Base-by-base conservation (phyloP, 2,888 invertebrate genomes). In the Acanthococcus lagerstroemiae region DNA sequence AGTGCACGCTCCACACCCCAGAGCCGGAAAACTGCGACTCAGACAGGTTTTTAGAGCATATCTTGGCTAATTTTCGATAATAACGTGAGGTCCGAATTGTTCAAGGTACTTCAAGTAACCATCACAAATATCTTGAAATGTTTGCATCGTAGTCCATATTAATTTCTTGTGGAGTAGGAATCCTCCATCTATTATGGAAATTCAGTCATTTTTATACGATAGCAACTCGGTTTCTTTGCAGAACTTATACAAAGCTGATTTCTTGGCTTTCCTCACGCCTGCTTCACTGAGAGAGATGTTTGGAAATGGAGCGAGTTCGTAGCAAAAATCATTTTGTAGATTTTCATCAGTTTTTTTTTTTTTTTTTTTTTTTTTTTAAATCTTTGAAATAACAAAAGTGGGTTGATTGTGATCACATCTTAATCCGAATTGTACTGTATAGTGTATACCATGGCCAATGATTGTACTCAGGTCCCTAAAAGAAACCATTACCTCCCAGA, bases 231-330 rank as follows among this genome's bases (percentile, higher is more conserved):
- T 30, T 30, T 30, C 37, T 30, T 6, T 6, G 37, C 37, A 30
- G 7, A 30, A 30, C 37, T 30, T 30, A 12, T 30, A 30, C 37
- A 30, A 30, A 30, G 37, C 37, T 30, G 37, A 30, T 30, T 30
- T 30, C 37, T 30, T 30, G 12, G 37, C 12, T 30, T 30, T 30
- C 12, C 69, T 69, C 70, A 70, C 70, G 25, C 70, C 70, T 22
- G 57, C 61, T 63, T 69, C 67, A 55, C 66, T 60, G 55, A 72
- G 71, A n/a, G 70, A 24, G 15, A 24, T 4, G 4, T 17, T 22
- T 4, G 55, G 55, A 22, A 19, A 22, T 5, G 15, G 21, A 55
- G 21, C 24, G 15, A 55, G 55, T 22, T 55, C 55, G 24, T 55
- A 22, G 5, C 24, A 24, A 22, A 55, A 55, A 15, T 25, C n/a